These are phyloP conservation scores for Mormoops blainvillei DNA, from an alignment of 2,113 vertebrate genomes.

Conservation along the genomic window DNA sequence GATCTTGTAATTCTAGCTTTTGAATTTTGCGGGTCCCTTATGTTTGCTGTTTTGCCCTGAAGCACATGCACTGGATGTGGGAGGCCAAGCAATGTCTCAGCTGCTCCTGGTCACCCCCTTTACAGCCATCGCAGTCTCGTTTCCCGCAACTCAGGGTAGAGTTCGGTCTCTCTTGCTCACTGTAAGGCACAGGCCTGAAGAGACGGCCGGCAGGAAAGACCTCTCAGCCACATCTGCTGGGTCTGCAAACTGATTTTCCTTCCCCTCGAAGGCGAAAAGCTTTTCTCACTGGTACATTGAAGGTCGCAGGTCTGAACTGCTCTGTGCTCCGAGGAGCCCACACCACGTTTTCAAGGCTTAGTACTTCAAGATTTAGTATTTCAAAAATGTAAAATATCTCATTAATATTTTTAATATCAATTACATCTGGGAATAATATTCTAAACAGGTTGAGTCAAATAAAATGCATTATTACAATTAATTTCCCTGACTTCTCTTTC, in stretches of 20 bases:
- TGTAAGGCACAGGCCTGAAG: constrained; percentile 31
- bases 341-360: neutral
- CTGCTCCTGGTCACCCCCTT: constrained; percentile 11
- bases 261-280: constrained; percentile 22
- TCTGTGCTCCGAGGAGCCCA: neutral
- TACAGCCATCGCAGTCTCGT: constrained; percentile 60
- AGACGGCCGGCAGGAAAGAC: neutral
- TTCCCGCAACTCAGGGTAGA: constrained; percentile 72
- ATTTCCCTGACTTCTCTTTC: neutral
- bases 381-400: neutral
- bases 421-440: neutral
- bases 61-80: constrained; percentile 53
- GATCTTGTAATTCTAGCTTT: no score
- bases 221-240: neutral
- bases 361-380: no score
- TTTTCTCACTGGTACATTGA: constrained; percentile 31
- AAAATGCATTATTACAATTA: neutral
- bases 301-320: neutral
- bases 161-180: constrained; percentile 59
- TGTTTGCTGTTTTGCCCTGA: constrained; percentile 62
- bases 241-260: constrained; percentile 37
- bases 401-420: neutral
- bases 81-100: neutral
- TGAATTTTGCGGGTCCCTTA: neutral
- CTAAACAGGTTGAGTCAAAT: neutral